Conservation (phyloP, 1,140 invertebrate genomes). For the Schlechtendalia chinensis region DNA sequence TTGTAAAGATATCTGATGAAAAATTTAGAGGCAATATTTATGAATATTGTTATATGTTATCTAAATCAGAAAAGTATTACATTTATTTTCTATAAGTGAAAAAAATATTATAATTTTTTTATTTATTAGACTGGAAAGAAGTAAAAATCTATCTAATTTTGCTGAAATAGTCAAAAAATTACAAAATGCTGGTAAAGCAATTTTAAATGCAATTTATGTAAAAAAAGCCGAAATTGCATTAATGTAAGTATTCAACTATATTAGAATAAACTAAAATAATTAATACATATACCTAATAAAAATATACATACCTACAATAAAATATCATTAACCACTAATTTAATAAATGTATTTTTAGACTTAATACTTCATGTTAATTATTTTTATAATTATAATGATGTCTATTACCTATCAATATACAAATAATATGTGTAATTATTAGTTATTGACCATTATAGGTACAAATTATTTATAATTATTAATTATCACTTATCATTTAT, state of each 20-base stretch:
- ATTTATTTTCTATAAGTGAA: not conserved
- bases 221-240: constrained; percentile 3
- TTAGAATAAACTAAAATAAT: not conserved
- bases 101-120: not conserved
- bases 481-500: too few relatives aligned
- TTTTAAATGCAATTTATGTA: constrained; percentile 4
- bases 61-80: not conserved
- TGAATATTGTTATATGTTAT: constrained; percentile 8
- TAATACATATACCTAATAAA: not conserved
- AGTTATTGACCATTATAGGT: too few relatives aligned
- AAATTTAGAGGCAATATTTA: constrained; percentile 34
- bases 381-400: too few relatives aligned
- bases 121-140: not conserved
- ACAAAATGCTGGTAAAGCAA: not conserved
- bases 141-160: not conserved
- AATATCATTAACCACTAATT: not conserved
- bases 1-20: not conserved
- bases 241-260: not conserved
- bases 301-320: not conserved
- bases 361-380: too few relatives aligned
- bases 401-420: too few relatives aligned
- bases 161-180: constrained; percentile 13
- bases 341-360: not conserved
- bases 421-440: too few relatives aligned
- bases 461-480: too few relatives aligned